Percentiles rank a stretch among this genome's conserved stretches.
phyloP scores from a whole-genome alignment of 2,113 vertebrate species.

The Tachysurus fulvidraco region DNA sequence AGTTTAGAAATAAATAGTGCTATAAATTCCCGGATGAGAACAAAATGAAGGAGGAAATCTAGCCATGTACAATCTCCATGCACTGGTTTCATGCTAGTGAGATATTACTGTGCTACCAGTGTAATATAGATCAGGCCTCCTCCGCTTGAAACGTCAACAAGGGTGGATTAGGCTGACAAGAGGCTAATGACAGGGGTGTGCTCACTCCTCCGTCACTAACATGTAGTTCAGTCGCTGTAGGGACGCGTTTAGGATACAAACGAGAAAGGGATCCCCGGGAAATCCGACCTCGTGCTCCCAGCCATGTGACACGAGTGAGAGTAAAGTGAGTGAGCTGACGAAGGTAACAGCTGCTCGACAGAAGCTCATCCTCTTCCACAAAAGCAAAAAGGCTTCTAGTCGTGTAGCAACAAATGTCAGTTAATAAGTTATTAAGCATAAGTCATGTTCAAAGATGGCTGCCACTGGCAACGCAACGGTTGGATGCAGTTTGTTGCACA shows the following conservation, averaged over 20 bases:
- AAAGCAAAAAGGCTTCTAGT: not conserved
- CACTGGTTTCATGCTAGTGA: slow-evolving; percentile 31
- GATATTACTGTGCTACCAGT: not conserved
- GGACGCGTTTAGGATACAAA: not conserved
- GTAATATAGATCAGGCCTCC: not conserved
- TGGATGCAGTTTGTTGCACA: slow-evolving; percentile 44
- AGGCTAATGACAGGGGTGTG: slow-evolving; percentile 18
- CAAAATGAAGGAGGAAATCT: not conserved
- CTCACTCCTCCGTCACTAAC: slow-evolving; percentile 12
- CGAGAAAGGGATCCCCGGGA: slow-evolving; percentile 19
- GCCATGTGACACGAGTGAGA: slow-evolving; percentile 12
- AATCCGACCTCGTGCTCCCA: slow-evolving; percentile 5
- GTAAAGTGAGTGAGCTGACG: not conserved
- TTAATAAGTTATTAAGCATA: slow-evolving; percentile 19
- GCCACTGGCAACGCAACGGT: slow-evolving; percentile 9
- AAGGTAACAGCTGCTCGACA: slow-evolving; percentile 37
- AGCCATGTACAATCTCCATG: slow-evolving; percentile 5
- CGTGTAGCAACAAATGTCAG: slow-evolving; percentile 25
- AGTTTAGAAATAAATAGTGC: slow-evolving; percentile 41
- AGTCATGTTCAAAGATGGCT: slow-evolving; percentile 16
- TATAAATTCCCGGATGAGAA: slow-evolving; percentile 22
- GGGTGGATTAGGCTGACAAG: slow-evolving; percentile 24
- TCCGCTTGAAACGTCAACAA: slow-evolving; percentile 4
- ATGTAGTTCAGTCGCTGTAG: not conserved
- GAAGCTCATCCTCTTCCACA: slow-evolving; percentile 27